A percentile compares a stretch with the other conserved stretches of the same genome.
Evolutionary conservation across 2,113 vertebrate genomes (phyloP).

Genomic region (Dascyllus trimaculatus): DNA sequence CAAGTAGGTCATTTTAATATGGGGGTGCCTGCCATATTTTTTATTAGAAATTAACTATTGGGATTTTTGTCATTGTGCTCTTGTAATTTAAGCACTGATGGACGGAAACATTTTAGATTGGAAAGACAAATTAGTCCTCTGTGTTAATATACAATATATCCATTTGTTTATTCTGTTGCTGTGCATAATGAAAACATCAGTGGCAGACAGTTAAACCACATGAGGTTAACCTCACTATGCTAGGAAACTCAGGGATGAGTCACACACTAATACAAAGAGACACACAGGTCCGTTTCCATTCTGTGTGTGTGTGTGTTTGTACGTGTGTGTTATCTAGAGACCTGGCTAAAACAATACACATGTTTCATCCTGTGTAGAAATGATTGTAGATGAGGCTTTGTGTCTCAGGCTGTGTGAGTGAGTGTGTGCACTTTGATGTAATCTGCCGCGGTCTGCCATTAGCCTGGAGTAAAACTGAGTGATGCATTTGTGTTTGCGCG

Average conservation of each 20-base stretch:
- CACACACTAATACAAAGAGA: too few relatives aligned
- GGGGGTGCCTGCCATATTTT: too few relatives aligned
- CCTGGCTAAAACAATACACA: constrained; percentile 1
- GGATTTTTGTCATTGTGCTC: too few relatives aligned
- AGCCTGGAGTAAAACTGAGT: constrained; percentile 41
- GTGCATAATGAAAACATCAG: constrained; percentile 5
- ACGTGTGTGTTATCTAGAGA: constrained; percentile 4
- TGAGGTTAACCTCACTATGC: neutral
- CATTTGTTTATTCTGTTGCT: too few relatives aligned
- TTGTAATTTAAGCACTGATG: too few relatives aligned
- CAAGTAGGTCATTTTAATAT: too few relatives aligned
- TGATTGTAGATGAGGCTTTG: neutral
- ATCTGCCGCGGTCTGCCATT: constrained; percentile 13
- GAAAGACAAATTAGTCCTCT: too few relatives aligned
- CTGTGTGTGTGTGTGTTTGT: neutral
- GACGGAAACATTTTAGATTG: too few relatives aligned
- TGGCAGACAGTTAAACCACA: neutral
- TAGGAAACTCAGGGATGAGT: neutral
- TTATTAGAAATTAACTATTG: too few relatives aligned
- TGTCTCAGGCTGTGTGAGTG: neutral
- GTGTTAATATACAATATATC: too few relatives aligned
- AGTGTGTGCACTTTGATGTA: constrained; percentile 12
- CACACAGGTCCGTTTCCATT: too few relatives aligned
- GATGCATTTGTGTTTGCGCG: constrained; percentile 7
- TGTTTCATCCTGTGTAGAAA: constrained; percentile 16